Percentiles rank a stretch among this genome's conserved stretches.
Evolutionary conservation across 2,797 vertebrate genomes (phyloP).

Genomic region (Limosa lapponica): DNA sequence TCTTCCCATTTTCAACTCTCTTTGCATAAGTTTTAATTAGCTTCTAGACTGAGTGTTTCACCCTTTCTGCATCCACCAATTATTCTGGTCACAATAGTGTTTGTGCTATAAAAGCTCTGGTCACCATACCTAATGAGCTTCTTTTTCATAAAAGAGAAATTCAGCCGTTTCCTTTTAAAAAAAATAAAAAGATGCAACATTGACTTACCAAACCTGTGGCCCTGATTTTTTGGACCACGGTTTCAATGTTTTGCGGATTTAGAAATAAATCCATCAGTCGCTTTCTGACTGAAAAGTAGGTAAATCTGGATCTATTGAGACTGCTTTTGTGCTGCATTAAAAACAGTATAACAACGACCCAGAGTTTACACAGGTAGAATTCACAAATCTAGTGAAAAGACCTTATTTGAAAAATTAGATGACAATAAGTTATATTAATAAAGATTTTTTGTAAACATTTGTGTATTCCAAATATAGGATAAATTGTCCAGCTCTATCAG

Average conservation of each 20-base stretch:
- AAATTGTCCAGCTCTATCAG: neutral
- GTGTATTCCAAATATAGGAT: neutral
- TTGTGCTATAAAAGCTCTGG: neutral
- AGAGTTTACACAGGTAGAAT: neutral
- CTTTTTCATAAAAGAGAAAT: neutral
- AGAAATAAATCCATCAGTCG: neutral
- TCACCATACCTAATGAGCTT: neutral
- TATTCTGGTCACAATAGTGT: neutral
- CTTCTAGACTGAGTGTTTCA: neutral
- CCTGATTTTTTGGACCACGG: neutral
- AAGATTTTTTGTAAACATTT: neutral
- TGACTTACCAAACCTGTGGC: neutral
- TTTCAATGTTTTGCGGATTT: neutral
- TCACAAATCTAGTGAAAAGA: neutral
- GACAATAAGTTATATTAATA: neutral
- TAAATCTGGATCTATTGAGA: neutral
- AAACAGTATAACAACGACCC: neutral
- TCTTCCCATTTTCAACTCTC: neutral
- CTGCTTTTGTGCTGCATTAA: neutral
- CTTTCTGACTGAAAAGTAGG: neutral
- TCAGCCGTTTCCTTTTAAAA: neutral
- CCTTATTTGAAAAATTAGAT: neutral
- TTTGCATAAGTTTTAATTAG: neutral
- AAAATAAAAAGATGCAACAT: neutral
- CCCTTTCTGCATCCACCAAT: neutral